A percentile compares a stretch with the other conserved stretches of the same genome.
Evolutionary conservation across 1,140 invertebrate genomes (phyloP).

Genomic region (Caenorhabditis inopinata): DNA sequence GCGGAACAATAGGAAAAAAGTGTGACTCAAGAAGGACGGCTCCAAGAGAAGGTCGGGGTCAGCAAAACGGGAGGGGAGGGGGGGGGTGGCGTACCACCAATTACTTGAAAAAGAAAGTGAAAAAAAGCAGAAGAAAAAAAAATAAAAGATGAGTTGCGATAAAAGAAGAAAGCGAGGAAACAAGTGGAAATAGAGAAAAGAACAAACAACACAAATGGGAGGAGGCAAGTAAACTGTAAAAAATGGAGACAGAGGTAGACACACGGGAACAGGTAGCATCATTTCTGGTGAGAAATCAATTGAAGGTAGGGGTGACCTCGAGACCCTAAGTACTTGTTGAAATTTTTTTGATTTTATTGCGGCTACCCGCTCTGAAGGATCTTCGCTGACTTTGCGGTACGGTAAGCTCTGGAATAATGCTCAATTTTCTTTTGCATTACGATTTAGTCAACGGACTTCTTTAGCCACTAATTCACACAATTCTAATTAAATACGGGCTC

Average conservation of each 20-base stretch:
- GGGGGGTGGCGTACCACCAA: too few species aligned
- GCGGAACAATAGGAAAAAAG: too few species aligned
- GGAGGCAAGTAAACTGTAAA: neutral
- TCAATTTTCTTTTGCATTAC: too few species aligned
- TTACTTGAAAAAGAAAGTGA: neutral
- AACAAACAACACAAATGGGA: neutral
- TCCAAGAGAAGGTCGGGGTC: too few species aligned
- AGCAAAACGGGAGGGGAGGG: too few species aligned
- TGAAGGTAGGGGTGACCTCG: neutral
- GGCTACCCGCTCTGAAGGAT: neutral
- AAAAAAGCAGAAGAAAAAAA: neutral
- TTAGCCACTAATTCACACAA: too few species aligned
- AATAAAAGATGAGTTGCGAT: neutral
- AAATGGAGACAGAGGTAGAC: neutral
- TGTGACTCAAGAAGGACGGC: too few species aligned
- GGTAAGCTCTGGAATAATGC: too few species aligned
- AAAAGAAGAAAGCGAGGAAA: too few species aligned
- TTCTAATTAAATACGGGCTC: too few species aligned
- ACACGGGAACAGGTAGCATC: neutral
- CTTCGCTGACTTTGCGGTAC: too few species aligned
- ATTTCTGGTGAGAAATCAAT: slow-evolving; percentile 9
- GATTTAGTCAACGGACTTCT: too few species aligned
- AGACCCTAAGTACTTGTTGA: neutral
- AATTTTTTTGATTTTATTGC: neutral
- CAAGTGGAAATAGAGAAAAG: neutral